Conservation (phyloP, 2,797 vertebrate species). For the Epinephelus coioides region DNA sequence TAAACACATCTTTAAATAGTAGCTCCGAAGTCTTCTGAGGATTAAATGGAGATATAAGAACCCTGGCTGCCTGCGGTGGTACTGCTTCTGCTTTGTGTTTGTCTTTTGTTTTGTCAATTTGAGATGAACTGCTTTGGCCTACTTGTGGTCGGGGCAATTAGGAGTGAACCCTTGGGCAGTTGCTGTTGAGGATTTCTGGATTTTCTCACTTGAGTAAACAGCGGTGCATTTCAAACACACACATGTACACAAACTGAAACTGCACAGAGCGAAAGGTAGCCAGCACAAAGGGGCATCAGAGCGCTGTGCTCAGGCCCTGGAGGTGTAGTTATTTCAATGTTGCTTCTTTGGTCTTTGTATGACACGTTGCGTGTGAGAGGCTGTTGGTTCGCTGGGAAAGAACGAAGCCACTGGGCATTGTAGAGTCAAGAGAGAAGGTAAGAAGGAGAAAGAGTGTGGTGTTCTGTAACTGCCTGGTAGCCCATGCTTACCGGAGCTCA, state of each 20-base stretch:
- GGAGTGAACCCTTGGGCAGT: constrained; percentile 53
- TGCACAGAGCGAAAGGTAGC: constrained; percentile 43
- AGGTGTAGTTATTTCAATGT: constrained; percentile 62
- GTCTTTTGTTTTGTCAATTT: constrained; percentile 65
- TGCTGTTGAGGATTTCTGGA: constrained; percentile 58
- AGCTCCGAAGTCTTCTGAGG: constrained; percentile 53
- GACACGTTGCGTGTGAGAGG: constrained; percentile 58
- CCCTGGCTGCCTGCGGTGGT: constrained; percentile 22
- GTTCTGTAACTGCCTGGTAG: constrained; percentile 65
- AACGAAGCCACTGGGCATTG: constrained; percentile 63
- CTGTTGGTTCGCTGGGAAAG: constrained; percentile 48
- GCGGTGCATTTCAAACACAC: constrained; percentile 32
- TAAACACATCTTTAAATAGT: constrained; percentile 59
- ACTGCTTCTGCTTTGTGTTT: constrained; percentile 49
- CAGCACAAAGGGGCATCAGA: constrained; percentile 49
- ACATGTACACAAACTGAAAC: constrained; percentile 25
- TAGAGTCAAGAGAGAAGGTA: constrained; percentile 43
- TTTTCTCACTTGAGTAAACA: constrained; percentile 58
- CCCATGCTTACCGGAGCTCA: constrained; percentile 59
- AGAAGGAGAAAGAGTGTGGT: constrained; percentile 41
- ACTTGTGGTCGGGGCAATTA: constrained; percentile 63
- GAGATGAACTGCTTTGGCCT: constrained; percentile 60
- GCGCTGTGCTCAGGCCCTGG: constrained; percentile 45
- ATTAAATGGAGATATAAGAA: constrained; percentile 63
- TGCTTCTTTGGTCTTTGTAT: constrained; percentile 51